These are phyloP conservation scores for Botia kubotai DNA, from an alignment of 2,797 vertebrate species.

Conservation along the genomic window DNA sequence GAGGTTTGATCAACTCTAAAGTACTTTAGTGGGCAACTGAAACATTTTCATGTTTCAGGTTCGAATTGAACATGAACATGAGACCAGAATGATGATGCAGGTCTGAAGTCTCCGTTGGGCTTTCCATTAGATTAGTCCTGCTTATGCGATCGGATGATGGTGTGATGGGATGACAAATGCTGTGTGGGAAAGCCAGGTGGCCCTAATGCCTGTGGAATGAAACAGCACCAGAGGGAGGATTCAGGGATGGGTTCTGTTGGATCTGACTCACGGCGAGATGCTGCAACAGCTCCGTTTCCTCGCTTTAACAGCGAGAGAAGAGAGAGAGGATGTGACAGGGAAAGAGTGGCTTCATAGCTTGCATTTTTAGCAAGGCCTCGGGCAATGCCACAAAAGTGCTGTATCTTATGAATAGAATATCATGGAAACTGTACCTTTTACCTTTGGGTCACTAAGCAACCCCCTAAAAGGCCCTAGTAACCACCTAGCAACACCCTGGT, in stretches of 20 bases:
- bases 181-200: slow-evolving; percentile 43
- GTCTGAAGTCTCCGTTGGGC: slow-evolving; percentile 9
- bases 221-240: slow-evolving; percentile 8
- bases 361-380: slow-evolving; percentile 58
- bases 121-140: slow-evolving; percentile 25
- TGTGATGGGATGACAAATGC: slow-evolving; percentile 50
- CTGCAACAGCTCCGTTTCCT: slow-evolving; percentile 44
- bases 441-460: no score
- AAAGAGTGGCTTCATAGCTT: slow-evolving; percentile 34
- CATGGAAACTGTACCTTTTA: no score
- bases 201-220: slow-evolving; percentile 19
- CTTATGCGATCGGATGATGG: slow-evolving; percentile 21
- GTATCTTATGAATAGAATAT: no score
- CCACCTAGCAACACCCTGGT: no score
- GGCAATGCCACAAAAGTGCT: slow-evolving; percentile 65
- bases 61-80: not conserved
- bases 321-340: not conserved
- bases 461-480: no score
- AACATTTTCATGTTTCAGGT: slow-evolving; percentile 2
- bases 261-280: slow-evolving; percentile 23
- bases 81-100: not conserved
- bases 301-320: slow-evolving; percentile 56
- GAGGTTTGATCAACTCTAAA: slow-evolving; percentile 3
- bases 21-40: not conserved
- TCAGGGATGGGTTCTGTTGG: slow-evolving; percentile 16